phyloP scores from a whole-genome alignment of 2,888 invertebrate genomes.

The Drosophila cognata region DNA sequence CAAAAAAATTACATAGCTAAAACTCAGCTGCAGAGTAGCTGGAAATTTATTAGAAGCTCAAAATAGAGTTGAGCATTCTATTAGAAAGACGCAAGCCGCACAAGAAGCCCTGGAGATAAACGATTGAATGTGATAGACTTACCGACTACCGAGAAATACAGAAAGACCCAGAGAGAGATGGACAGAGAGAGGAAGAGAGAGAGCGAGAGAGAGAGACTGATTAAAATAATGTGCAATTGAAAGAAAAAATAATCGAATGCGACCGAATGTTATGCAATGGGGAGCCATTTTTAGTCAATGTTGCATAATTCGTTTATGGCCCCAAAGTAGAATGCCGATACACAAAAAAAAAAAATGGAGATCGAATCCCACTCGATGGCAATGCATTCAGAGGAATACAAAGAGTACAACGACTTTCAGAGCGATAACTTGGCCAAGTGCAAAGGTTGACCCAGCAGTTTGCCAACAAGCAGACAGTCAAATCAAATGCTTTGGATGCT shows the following conservation, averaged over 20 bases:
- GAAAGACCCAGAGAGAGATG: background rate
- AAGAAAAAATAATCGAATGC: slow-evolving; percentile 22
- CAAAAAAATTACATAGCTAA: slow-evolving; percentile 50
- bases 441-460: slow-evolving; percentile 41
- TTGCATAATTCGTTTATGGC: slow-evolving; percentile 83
- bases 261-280: slow-evolving; percentile 75
- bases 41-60: slow-evolving; percentile 70
- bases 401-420: slow-evolving; percentile 2
- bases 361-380: slow-evolving; percentile 19
- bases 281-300: slow-evolving; percentile 82
- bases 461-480: slow-evolving; percentile 17
- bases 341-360: background rate
- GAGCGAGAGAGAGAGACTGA: background rate
- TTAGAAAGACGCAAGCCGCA: slow-evolving; percentile 54
- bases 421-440: slow-evolving; percentile 24
- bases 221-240: slow-evolving; percentile 10
- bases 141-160: background rate
- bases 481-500: slow-evolving; percentile 53
- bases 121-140: slow-evolving; percentile 35
- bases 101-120: slow-evolving; percentile 31
- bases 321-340: slow-evolving; percentile 31
- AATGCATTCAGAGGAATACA: slow-evolving; percentile 16
- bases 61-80: slow-evolving; percentile 67
- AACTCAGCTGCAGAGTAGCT: slow-evolving; percentile 54
- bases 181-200: background rate